Conservation (phyloP, 2,113 vertebrate genomes). For the Neogobius melanostomus region DNA sequence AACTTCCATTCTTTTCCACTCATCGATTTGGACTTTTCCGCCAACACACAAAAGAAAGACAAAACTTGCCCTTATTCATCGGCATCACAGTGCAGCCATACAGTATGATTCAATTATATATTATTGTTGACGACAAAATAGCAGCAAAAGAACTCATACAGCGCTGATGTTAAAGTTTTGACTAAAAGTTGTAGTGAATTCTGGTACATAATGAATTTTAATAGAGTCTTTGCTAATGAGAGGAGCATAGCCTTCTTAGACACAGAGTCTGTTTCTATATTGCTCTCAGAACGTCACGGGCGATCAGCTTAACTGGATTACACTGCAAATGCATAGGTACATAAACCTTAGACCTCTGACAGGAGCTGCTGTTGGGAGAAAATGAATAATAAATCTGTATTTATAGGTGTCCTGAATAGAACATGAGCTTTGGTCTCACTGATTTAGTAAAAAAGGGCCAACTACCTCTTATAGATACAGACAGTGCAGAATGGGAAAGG, state of each 20-base stretch:
- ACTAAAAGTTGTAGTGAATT: too few species aligned
- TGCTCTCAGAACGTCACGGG: background rate
- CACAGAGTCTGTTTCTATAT: background rate
- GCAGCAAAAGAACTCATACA: background rate
- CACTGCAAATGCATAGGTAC: constrained; percentile 1
- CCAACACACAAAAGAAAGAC: background rate
- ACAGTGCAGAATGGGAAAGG: constrained; percentile 30
- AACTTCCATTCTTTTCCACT: constrained; percentile 19
- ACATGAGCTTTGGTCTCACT: constrained; percentile 20
- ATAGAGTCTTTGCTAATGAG: background rate
- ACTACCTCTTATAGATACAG: constrained; percentile 29
- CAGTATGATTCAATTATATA: background rate
- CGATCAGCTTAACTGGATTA: background rate
- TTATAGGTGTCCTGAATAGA: constrained; percentile 13
- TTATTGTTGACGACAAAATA: background rate
- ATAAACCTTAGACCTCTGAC: constrained; percentile 19
- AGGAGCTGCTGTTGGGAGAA: constrained; percentile 20
- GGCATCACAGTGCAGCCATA: constrained; percentile 4
- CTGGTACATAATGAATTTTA: background rate
- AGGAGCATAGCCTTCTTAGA: background rate
- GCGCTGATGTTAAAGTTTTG: background rate
- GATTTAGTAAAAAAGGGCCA: constrained; percentile 11
- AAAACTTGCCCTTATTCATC: background rate
- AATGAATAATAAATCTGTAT: constrained; percentile 19
- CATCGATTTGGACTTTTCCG: background rate